Conservation (phyloP, 2,113 vertebrate species). For the Microtus richardsoni region DNA sequence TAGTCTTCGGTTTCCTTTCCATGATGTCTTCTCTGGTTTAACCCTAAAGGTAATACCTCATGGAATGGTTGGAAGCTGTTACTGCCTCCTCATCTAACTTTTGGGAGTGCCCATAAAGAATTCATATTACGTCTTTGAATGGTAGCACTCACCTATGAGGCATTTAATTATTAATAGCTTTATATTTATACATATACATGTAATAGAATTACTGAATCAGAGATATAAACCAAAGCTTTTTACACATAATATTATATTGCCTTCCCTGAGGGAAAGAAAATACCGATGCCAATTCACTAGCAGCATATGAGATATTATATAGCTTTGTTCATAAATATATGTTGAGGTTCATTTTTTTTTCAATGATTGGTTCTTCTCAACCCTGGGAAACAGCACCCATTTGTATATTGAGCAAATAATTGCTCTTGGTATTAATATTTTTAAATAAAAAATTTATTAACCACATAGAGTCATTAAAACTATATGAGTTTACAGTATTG, state of each 20-base stretch:
- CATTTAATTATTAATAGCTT: conserved; percentile 31
- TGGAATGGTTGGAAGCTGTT: not conserved
- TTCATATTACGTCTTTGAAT: conserved; percentile 34
- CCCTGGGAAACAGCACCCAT: not conserved
- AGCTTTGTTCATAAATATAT: conserved; percentile 25
- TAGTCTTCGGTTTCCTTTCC: not conserved
- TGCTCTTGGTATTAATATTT: conserved; percentile 5
- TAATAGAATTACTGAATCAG: conserved; percentile 28
- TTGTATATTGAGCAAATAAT: conserved; percentile 9
- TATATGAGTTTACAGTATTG: conserved; percentile 31
- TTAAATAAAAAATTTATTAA: conserved; percentile 11
- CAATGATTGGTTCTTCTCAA: conserved; percentile 1
- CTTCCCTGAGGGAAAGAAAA: not conserved
- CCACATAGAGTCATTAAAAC: conserved; percentile 10
- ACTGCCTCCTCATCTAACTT: not conserved
- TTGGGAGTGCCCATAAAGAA: conserved; percentile 27
- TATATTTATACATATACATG: not conserved
- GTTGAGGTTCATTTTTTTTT: conserved; percentile 9
- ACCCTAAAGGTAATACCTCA: not conserved
- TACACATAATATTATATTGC: conserved; percentile 8
- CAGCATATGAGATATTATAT: not conserved
- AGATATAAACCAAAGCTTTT: conserved; percentile 27
- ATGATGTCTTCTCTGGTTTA: conserved; percentile 1
- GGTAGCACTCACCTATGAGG: not conserved
- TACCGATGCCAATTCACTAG: not conserved